phyloP scores from a whole-genome alignment of 2,797 vertebrate species.

The Lepus townsendii region DNA sequence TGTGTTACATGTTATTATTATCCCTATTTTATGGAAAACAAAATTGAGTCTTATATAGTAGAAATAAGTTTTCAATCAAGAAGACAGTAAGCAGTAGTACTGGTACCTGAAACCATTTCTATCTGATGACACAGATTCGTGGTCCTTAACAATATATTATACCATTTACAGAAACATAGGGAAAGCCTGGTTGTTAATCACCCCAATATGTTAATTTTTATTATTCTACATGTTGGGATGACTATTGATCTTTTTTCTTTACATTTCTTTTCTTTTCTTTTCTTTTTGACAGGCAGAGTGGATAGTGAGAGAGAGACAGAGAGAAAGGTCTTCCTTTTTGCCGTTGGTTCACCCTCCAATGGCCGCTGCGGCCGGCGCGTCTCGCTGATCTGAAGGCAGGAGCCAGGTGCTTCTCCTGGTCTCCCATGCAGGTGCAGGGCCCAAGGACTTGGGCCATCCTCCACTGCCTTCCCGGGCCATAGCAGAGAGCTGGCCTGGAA shows the following conservation, averaged over 20 bases:
- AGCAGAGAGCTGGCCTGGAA: no score
- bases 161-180: neutral
- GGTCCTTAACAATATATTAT: neutral
- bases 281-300: no score
- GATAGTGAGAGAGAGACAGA: no score
- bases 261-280: neutral
- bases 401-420: no score
- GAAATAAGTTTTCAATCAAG: constrained; percentile 10
- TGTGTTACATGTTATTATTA: neutral
- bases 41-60: constrained; percentile 12
- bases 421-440: no score
- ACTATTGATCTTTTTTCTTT: neutral
- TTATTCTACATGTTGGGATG: constrained; percentile 10
- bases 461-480: no score
- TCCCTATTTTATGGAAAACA: neutral
- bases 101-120: neutral
- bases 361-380: no score
- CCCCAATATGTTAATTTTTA: neutral
- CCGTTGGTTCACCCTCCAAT: no score
- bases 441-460: no score
- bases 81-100: neutral
- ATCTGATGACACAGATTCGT: neutral
- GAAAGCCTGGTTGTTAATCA: neutral
- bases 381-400: no score
- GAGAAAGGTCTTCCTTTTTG: no score